Base-by-base conservation (phyloP, 2,797 vertebrate genomes). In the Pristis pectinata region DNA sequence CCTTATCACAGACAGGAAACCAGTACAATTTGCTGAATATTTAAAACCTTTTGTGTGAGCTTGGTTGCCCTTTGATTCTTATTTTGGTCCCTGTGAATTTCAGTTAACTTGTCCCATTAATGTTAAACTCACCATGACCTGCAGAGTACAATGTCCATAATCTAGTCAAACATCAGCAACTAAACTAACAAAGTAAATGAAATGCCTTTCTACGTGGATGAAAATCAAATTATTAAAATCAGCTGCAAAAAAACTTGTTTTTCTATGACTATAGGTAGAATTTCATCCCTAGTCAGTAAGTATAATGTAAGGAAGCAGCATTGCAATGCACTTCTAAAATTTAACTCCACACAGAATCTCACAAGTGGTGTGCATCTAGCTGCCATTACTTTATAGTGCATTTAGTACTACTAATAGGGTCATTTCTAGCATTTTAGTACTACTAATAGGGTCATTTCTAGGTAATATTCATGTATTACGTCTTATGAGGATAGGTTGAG, bases 131-230 rank as follows among this genome's bases (percentile, higher is more conserved):
- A 93, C 41, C 67, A 70, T 93, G 41, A 4, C 17, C 67, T 30
- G 2, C 41, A 67, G 3, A 41, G 61, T 67, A 24, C 37, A 56
- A 41, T 24, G 59, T 41, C 19, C 92, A 37, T 67, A 64, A 92
- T 22, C 34, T 24, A 22, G 61, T 41, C 89, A 92, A 41, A 41
- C 22, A 37, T n/a, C 89, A 37, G 24, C n/a, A 37, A 8, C 89
- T 67, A 91, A 67, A 67, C 61, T 67, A 85, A 37, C 61, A 92
- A 92, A 92, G 67, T 64, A 92, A 92, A 92, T 67, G 19, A 85
- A 85, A 85, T 9, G 44, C 10, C 61, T 92, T 61, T 92, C 56
- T 87, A 41, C 2, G 64, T 10, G 67, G 67, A n/a, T n/a, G 67
- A 19, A n/a, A 61, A 67, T 64, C 44, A 85, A 64, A 37, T 67